A percentile compares a stretch with the other conserved stretches of the same genome.
phyloP scores from a whole-genome alignment of 2,888 invertebrate species.

The Lamproptera curius region DNA sequence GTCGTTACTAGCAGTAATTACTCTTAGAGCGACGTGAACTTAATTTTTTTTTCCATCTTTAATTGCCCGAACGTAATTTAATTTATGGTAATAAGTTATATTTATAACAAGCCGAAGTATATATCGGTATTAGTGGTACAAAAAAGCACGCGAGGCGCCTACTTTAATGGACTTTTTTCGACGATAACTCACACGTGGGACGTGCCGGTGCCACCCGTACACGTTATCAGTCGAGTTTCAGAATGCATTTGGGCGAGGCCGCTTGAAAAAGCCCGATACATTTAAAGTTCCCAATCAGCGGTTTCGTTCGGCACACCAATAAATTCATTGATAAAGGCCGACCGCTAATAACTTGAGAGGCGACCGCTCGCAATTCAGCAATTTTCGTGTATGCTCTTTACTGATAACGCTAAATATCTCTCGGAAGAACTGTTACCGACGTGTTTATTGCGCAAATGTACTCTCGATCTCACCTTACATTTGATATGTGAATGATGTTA shows the following conservation, averaged over 20 bases:
- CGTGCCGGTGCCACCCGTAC: conserved; percentile 66
- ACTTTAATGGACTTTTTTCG: conserved; percentile 32
- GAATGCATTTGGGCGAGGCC: conserved; percentile 59
- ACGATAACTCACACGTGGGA: conserved; percentile 53
- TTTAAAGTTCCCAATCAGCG: conserved; percentile 55
- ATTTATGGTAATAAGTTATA: conserved; percentile 10
- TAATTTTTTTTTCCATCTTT: conserved; percentile 11
- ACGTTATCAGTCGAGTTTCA: conserved; percentile 57
- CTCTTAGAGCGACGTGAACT: conserved; percentile 31
- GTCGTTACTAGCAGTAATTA: conserved; percentile 42
- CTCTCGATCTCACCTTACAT: not conserved
- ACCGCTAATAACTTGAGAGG: conserved; percentile 58
- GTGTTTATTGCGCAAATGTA: not conserved
- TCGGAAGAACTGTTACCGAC: not conserved
- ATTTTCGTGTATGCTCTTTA: conserved; percentile 31
- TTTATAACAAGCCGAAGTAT: conserved; percentile 17
- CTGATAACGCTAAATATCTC: conserved; percentile 28
- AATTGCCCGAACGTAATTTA: conserved; percentile 11
- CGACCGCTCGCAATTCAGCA: conserved; percentile 40
- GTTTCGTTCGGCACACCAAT: conserved; percentile 52
- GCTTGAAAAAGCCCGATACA: conserved; percentile 60
- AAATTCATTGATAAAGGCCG: conserved; percentile 67
- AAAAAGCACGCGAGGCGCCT: conserved; percentile 26
- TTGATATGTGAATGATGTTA: no score
- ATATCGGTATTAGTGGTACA: conserved; percentile 24